Percentiles rank a stretch among this genome's conserved stretches.
phyloP scores from a whole-genome alignment of 2,888 invertebrate genomes.

The Hypolimnas misippus region DNA sequence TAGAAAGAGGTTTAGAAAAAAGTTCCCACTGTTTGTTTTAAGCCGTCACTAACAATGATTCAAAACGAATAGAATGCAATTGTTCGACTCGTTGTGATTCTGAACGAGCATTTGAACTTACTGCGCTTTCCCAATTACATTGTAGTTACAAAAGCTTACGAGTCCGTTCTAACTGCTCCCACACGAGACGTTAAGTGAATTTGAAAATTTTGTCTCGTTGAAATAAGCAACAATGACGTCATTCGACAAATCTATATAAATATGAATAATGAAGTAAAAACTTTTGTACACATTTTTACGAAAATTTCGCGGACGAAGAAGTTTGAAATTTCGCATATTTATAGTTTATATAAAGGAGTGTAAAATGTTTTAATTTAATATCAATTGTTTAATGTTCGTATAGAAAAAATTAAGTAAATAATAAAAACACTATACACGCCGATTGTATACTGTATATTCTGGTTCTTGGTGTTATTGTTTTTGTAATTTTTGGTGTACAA shows the following conservation, averaged over 20 bases:
- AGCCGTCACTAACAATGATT: conserved; percentile 20
- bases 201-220: not conserved
- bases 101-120: conserved; percentile 21
- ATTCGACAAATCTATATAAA: not conserved
- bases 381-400: too few species aligned
- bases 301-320: too few species aligned
- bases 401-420: too few species aligned
- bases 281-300: too few species aligned
- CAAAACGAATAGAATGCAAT: conserved; percentile 18
- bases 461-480: too few species aligned
- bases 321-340: too few species aligned
- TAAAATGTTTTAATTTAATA: too few species aligned
- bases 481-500: too few species aligned
- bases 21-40: not conserved
- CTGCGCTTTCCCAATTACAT: conserved; percentile 29
- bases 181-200: conserved; percentile 7
- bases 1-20: not conserved
- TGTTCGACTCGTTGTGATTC: conserved; percentile 25
- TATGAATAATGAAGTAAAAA: too few species aligned
- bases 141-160: conserved; percentile 21
- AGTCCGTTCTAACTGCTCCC: not conserved
- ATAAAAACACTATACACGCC: too few species aligned
- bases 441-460: too few species aligned
- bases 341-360: too few species aligned
- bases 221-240: not conserved